A percentile compares a stretch with the other conserved stretches of the same genome.
These are phyloP conservation scores for Drosophila prosaltans DNA, from an alignment of 1,140 invertebrate species.

Conservation along the genomic window DNA sequence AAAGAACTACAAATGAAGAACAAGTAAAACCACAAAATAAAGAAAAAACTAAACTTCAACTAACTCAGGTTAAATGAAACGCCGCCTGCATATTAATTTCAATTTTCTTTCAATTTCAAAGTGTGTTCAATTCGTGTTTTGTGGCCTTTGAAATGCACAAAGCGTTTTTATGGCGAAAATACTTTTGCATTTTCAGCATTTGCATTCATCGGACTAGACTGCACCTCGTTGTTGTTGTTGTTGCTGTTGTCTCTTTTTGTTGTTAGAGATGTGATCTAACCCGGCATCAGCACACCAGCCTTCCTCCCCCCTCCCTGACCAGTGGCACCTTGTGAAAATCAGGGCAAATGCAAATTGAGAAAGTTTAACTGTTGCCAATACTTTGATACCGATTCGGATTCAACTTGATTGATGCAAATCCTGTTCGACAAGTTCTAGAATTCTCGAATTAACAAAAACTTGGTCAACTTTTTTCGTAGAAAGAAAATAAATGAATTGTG, in stretches of 20 bases:
- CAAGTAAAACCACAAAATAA: slow-evolving; percentile 62
- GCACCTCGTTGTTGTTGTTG: slow-evolving; percentile 19
- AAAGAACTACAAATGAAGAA: slow-evolving; percentile 16
- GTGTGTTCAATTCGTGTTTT: slow-evolving; percentile 34
- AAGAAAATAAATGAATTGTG: no score
- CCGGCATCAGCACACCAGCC: not conserved
- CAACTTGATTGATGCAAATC: slow-evolving; percentile 59
- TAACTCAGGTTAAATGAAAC: slow-evolving; percentile 34
- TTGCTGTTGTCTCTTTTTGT: slow-evolving; percentile 25
- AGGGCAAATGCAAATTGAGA: slow-evolving; percentile 69
- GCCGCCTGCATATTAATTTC: slow-evolving; percentile 67
- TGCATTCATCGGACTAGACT: slow-evolving; percentile 37
- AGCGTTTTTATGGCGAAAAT: slow-evolving; percentile 41
- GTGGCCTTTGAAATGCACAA: slow-evolving; percentile 53
- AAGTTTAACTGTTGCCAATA: slow-evolving; percentile 69
- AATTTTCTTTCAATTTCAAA: slow-evolving; percentile 42
- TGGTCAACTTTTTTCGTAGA: not conserved
- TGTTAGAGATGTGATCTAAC: slow-evolving; percentile 4
- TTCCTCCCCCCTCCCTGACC: not conserved
- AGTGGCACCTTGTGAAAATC: slow-evolving; percentile 39
- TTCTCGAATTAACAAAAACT: not conserved
- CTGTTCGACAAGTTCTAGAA: slow-evolving; percentile 33
- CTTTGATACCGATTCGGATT: slow-evolving; percentile 39
- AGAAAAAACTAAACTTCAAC: slow-evolving; percentile 40
- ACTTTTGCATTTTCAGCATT: slow-evolving; percentile 22